Conservation (phyloP, 1,140 invertebrate genomes). For the Solen grandis region DNA sequence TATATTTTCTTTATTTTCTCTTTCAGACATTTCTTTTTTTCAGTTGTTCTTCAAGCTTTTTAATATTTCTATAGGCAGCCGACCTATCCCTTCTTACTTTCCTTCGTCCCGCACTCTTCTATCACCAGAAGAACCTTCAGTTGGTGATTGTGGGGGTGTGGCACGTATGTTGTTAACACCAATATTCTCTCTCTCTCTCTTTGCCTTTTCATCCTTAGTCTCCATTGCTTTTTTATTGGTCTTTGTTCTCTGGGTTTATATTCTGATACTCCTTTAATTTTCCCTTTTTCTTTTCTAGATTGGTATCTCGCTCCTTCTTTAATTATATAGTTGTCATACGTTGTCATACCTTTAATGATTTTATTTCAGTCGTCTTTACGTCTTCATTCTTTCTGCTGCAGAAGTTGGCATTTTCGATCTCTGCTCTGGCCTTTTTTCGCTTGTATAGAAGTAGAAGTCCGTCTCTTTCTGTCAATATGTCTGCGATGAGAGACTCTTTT, state of each 20-base stretch:
- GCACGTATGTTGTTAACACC: background rate
- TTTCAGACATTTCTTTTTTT: too few species aligned
- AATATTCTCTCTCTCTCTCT: background rate
- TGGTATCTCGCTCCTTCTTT: conserved; percentile 9
- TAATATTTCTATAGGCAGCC: background rate
- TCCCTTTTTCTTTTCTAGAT: background rate
- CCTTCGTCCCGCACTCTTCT: background rate
- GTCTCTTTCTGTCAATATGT: background rate
- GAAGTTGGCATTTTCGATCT: conserved; percentile 21
- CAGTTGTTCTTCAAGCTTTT: background rate
- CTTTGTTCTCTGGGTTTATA: conserved; percentile 4
- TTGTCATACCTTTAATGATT: background rate
- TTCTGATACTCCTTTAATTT: conserved; percentile 3
- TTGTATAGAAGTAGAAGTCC: background rate
- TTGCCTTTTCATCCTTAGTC: background rate
- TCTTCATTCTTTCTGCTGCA: background rate
- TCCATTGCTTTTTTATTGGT: background rate
- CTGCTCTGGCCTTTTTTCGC: background rate
- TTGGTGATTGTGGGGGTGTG: conserved; percentile 27
- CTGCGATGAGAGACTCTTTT: too few species aligned
- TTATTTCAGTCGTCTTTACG: conserved; percentile 10
- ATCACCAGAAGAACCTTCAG: too few species aligned
- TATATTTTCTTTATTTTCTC: too few species aligned
- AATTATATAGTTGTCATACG: background rate
- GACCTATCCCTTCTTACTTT: background rate